Evolutionary conservation across 2,113 vertebrate species (phyloP).

Genomic region (Penelope pileata): DNA sequence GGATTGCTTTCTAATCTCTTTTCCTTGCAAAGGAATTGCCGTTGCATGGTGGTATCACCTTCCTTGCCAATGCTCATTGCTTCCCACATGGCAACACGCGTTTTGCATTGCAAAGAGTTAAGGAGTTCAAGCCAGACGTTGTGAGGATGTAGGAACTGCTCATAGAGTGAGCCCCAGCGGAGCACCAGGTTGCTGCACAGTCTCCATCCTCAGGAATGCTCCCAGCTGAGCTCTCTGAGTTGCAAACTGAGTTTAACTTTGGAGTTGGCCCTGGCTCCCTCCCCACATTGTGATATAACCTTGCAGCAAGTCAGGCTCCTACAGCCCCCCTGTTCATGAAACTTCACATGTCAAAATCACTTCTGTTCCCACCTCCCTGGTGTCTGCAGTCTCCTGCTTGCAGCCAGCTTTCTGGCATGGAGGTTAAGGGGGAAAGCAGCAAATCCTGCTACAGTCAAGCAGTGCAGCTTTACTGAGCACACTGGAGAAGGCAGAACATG

Average conservation of each 20-base stretch:
- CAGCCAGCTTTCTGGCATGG: background rate
- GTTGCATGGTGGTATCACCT: background rate
- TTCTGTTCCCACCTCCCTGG: background rate
- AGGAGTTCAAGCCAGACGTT: slow-evolving; percentile 32
- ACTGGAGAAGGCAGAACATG: background rate
- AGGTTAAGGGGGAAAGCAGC: background rate
- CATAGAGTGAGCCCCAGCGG: background rate
- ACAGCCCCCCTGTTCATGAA: background rate
- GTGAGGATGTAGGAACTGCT: background rate
- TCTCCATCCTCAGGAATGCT: background rate
- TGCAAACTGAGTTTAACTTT: background rate
- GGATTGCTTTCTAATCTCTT: background rate
- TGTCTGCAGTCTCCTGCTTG: background rate
- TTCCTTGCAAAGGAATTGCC: slow-evolving; percentile 3
- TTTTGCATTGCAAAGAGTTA: background rate
- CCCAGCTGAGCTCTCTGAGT: background rate
- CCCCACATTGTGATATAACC: background rate
- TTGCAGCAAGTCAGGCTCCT: background rate
- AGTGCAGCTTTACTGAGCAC: background rate
- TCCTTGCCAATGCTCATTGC: background rate
- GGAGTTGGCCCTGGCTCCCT: background rate
- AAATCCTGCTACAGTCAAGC: background rate
- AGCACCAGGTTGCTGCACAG: background rate
- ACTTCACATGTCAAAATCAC: background rate
- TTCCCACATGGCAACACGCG: background rate